A percentile compares a stretch with the other conserved stretches of the same genome.
phyloP scores from a whole-genome alignment of 2,888 invertebrate species.

The Dascillus cervinus region DNA sequence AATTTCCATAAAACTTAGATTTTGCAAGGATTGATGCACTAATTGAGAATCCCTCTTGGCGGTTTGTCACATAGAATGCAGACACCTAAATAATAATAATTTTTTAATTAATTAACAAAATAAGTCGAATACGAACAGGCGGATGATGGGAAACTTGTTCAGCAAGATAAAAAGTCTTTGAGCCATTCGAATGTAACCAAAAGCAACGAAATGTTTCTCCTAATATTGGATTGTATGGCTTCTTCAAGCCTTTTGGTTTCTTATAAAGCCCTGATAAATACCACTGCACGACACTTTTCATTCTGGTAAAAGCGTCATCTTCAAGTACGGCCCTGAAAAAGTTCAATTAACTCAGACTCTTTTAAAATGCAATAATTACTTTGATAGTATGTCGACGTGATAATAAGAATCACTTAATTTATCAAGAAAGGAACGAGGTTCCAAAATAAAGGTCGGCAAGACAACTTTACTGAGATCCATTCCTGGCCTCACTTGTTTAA shows the following conservation, averaged over 20 bases:
- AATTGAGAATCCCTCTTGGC: slow-evolving; percentile 88
- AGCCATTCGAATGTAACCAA: slow-evolving; percentile 77
- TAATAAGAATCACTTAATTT: slow-evolving; percentile 91
- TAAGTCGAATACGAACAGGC: slow-evolving; percentile 49
- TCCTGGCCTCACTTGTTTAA: slow-evolving; percentile 92
- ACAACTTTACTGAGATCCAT: slow-evolving; percentile 94
- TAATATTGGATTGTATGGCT: slow-evolving; percentile 91
- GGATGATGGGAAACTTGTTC: slow-evolving; percentile 97
- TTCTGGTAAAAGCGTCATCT: slow-evolving; percentile 84
- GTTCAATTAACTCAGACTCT: not conserved
- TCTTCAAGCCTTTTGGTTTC: slow-evolving; percentile 90
- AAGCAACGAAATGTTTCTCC: slow-evolving; percentile 89
- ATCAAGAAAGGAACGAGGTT: slow-evolving; percentile 88
- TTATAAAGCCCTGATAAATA: slow-evolving; percentile 90
- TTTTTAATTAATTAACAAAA: slow-evolving; percentile 3
- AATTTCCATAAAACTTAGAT: slow-evolving; percentile 94
- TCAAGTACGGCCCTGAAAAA: slow-evolving; percentile 67
- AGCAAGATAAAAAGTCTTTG: slow-evolving; percentile 84
- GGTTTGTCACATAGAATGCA: slow-evolving; percentile 87
- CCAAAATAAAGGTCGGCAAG: slow-evolving; percentile 88
- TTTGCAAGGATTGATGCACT: slow-evolving; percentile 85
- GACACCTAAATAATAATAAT: slow-evolving; percentile 43
- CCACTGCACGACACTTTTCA: slow-evolving; percentile 84
- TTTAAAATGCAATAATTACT: slow-evolving; percentile 46
- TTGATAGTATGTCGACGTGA: slow-evolving; percentile 80